A percentile compares a stretch with the other conserved stretches of the same genome.
These are phyloP conservation scores for Dione juno DNA, from an alignment of 2,888 invertebrate genomes.

Conservation along the genomic window DNA sequence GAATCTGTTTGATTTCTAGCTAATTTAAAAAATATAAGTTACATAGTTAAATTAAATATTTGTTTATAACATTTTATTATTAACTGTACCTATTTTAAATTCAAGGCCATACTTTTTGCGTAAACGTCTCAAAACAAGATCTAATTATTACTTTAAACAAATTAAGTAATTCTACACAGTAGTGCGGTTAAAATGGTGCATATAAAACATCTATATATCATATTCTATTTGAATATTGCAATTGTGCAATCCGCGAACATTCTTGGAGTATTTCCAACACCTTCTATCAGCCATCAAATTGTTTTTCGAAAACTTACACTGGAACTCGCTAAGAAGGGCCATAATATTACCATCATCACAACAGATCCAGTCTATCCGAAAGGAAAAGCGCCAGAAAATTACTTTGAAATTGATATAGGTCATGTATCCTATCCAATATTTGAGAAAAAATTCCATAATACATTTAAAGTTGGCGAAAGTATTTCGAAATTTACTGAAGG, in stretches of 20 bases:
- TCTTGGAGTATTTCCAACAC: constrained; percentile 57
- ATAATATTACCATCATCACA: constrained; percentile 66
- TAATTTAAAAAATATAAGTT: no score
- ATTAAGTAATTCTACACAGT: not conserved
- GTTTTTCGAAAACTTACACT: constrained; percentile 60
- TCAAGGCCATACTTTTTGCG: not conserved
- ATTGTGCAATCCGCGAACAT: constrained; percentile 56
- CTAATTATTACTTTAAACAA: not conserved
- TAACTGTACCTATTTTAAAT: not conserved
- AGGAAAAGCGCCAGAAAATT: constrained; percentile 53
- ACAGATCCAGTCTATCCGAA: constrained; percentile 59
- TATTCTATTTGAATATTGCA: not conserved
- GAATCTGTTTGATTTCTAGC: no score
- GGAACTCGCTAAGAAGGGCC: constrained; percentile 65
- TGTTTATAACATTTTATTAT: no score
- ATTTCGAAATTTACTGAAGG: constrained; percentile 14
- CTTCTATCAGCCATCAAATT: constrained; percentile 70
- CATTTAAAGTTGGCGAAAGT: constrained; percentile 19
- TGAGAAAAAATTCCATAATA: not conserved
- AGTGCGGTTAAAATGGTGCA: not conserved
- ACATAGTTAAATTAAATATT: no score
- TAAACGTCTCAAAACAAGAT: not conserved
- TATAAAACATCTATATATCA: not conserved
- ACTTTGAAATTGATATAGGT: constrained; percentile 65
- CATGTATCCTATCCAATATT: constrained; percentile 52